Evolutionary conservation across 1,140 invertebrate genomes (phyloP), one percentile per base, ranked within the genome.

Genomic region (Episyrphus balteatus): DNA sequence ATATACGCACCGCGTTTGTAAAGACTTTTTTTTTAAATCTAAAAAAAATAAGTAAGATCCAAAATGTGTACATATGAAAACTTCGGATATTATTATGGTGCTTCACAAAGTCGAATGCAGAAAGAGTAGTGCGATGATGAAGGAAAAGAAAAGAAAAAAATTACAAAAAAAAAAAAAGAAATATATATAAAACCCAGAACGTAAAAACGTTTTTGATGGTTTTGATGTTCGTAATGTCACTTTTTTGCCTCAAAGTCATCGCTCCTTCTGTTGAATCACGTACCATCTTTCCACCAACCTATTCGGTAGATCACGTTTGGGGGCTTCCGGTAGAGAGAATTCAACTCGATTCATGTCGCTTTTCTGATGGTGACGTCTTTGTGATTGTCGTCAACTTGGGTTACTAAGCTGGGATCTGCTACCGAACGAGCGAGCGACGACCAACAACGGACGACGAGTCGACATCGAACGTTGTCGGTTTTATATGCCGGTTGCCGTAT

Each of bases 221-320:
- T 26, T 26, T 26, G 21, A 26, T 26, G 21, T 26, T 26, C 21
- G 21, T 26, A 26, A 26, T 26, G 38, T 39, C 42, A 36, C 34
- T 46, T 45, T 42, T 37, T 37, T 42, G 12, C 34, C 42, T 50
- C 36, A 63, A 62, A 63, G 61, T 63, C 61, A 63, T 56, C 54
- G 58, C 54, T 63, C 61, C 61, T 63, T 63, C 61, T 63, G 59
- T 63, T 57, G 61, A 59, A 58, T 61, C 61, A 64, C 61, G 61
- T 62, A 64, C 59, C 21, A 26, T 59, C 61, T 54, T 58, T 57
- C 54, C 53, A 63, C 61, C 61, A 54, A 51, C 59, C 48, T 56
- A 49, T 64, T 61, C 61, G 47, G 59, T 60, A 62, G 61, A 64
- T 64, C 61, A 64, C 61, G 59, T 64, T 64, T 64, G 61, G 61